Percentiles rank a stretch among this genome's conserved stretches.
phyloP scores from a whole-genome alignment of 2,113 vertebrate genomes.

The Mirounga angustirostris region DNA sequence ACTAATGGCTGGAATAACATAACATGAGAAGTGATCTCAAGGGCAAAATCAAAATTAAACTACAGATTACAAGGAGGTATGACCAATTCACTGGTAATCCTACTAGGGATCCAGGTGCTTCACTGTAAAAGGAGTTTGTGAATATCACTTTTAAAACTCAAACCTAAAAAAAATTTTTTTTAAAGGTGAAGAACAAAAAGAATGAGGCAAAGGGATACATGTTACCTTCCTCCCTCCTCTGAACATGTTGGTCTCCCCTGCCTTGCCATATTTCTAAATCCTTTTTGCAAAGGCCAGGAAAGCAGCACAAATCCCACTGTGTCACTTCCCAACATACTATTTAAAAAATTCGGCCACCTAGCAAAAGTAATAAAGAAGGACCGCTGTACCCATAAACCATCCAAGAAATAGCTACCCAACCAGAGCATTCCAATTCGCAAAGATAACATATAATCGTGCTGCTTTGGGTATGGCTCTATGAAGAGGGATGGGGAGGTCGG shows the following conservation, averaged over 20 bases:
- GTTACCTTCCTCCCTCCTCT: background rate
- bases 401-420: conserved; percentile 66
- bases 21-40: conserved; percentile 40
- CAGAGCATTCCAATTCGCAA: conserved; percentile 63
- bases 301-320: conserved; percentile 44
- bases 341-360: conserved; percentile 62
- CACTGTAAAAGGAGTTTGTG: background rate
- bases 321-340: conserved; percentile 45
- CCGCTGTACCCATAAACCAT: conserved; percentile 31
- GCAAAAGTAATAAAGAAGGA: conserved; percentile 62
- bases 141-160: conserved; percentile 35
- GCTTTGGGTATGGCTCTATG: conserved; percentile 48
- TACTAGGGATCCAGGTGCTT: background rate
- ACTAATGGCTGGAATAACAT: conserved; percentile 2
- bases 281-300: conserved; percentile 62
- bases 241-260: background rate
- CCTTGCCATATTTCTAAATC: conserved; percentile 62
- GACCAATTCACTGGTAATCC: conserved; percentile 15
- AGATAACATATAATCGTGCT: conserved; percentile 61
- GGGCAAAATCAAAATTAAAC: conserved; percentile 58
- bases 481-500: conserved; percentile 1
- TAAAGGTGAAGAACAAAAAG: background rate
- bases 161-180: background rate
- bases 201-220: background rate
- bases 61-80: background rate